Evolutionary conservation across 2,888 invertebrate species (phyloP), one percentile per base, ranked within the genome.

Genomic region (Lasioglossum oenotherae): DNA sequence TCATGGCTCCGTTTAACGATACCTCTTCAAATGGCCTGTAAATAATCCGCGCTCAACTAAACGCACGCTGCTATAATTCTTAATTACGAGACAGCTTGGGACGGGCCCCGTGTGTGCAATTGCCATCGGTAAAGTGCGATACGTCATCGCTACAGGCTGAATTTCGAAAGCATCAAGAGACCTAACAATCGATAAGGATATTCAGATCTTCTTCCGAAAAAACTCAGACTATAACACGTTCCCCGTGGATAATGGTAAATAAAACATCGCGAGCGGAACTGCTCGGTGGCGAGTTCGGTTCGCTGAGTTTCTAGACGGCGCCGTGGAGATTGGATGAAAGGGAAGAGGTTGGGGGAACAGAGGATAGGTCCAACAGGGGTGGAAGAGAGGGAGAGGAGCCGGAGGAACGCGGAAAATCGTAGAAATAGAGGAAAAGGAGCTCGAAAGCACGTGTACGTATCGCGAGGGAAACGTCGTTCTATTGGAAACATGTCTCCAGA

Each of bases 401-500:
- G 6, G 23, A 8, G 71, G 27, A 60, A 73, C 49, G 44, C 19
- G 73, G 49, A 49, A 73, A 73, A 73, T 73, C 73, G 49, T 23
- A 49, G 73, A 73, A 73, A 73, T 73, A 49, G 73, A 27, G 16
- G 35, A 23, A 69, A 44, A 19, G 27, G 44, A 16, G 27, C 27
- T 49, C 57, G 27, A 44, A 73, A 78, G 77, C 78, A 64, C 84
- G 81, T 78, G 76, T 79, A 76, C 73, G 74, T 85, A 80, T 85
- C 79, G 74, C 76, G 74, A 67, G 69, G 74, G 76, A 84, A 86
- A 84, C 84, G 80, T 86, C 84, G 80, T 53, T 74, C 84, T 78
- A 86, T 86, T 84, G 84, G 84, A 86, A 86, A 84, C 86, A 64
- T 79, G 85, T 85, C 81, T 75, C 71, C 38, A 57, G 80, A 85